Percentiles rank a stretch among this genome's conserved stretches.
Evolutionary conservation across 2,888 invertebrate genomes (phyloP).

Genomic region (Ochlodes sylvanus): DNA sequence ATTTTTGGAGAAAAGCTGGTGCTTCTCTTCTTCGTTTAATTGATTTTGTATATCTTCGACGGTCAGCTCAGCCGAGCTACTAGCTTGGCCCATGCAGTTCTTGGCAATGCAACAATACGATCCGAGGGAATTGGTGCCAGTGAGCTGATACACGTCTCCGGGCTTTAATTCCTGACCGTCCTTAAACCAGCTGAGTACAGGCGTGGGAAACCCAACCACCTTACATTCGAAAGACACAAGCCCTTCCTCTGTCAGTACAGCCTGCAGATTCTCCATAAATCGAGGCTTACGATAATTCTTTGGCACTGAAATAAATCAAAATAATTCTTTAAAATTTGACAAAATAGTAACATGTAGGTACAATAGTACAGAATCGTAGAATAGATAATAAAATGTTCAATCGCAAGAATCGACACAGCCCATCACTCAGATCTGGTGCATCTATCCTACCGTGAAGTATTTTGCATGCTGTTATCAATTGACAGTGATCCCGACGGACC

Average conservation of each 20-base stretch:
- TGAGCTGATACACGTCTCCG: constrained; percentile 96
- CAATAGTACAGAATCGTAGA: too few species aligned
- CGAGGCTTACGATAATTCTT: constrained; percentile 95
- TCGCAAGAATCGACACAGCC: too few species aligned
- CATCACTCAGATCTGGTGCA: too few species aligned
- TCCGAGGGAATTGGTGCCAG: constrained; percentile 95
- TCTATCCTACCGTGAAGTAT: too few species aligned
- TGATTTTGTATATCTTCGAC: constrained; percentile 96
- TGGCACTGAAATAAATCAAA: constrained; percentile 86
- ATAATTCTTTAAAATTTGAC: not conserved
- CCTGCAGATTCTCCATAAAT: constrained; percentile 95
- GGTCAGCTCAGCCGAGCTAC: constrained; percentile 93
- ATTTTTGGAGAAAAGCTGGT: constrained; percentile 89
- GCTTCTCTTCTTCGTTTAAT: constrained; percentile 93
- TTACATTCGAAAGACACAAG: constrained; percentile 97
- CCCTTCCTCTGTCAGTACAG: constrained; percentile 95
- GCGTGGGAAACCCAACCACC: constrained; percentile 96
- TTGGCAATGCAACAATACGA: constrained; percentile 95
- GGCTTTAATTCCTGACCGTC: constrained; percentile 96
- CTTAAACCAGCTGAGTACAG: constrained; percentile 95
- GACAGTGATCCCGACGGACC: too few species aligned
- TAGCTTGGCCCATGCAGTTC: constrained; percentile 96
- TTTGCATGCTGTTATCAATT: too few species aligned
- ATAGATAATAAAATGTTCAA: too few species aligned
- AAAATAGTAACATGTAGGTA: too few species aligned